Conservation (phyloP, 2,113 vertebrate genomes). For the Dasyprocta punctata region DNA sequence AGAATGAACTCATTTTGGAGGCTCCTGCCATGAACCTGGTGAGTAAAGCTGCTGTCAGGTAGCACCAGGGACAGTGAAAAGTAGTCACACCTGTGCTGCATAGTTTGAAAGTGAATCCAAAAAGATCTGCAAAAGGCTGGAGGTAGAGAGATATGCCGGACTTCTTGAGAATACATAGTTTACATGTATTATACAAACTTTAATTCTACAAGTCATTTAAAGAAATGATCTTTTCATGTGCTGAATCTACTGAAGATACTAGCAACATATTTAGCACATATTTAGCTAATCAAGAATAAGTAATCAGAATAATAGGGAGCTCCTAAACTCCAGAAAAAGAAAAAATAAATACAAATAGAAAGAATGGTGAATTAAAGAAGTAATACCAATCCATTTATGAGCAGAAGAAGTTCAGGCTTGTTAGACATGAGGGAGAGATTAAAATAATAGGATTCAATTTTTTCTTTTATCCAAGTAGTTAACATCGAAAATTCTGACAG, state of each 20-base stretch:
- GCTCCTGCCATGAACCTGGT: neutral
- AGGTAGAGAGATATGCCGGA: neutral
- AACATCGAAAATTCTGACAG: neutral
- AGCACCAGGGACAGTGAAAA: neutral
- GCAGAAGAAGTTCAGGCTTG: neutral
- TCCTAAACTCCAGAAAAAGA: neutral
- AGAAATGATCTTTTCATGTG: neutral
- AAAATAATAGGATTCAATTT: neutral
- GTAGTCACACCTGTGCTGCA: neutral
- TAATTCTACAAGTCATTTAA: neutral
- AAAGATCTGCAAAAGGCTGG: neutral
- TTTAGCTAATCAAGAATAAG: neutral
- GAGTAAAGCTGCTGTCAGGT: neutral
- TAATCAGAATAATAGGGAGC: neutral
- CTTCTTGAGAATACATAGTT: neutral
- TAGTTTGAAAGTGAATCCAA: neutral
- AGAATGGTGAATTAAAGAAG: neutral
- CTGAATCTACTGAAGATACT: neutral
- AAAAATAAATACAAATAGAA: neutral
- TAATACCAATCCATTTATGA: neutral
- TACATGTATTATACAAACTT: neutral
- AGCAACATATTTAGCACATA: neutral
- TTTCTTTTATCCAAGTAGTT: conserved; percentile 16
- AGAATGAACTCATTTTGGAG: neutral
- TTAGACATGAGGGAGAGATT: neutral